phyloP scores from a whole-genome alignment of 2,113 vertebrate species.

The Anser brachyrhynchus region DNA sequence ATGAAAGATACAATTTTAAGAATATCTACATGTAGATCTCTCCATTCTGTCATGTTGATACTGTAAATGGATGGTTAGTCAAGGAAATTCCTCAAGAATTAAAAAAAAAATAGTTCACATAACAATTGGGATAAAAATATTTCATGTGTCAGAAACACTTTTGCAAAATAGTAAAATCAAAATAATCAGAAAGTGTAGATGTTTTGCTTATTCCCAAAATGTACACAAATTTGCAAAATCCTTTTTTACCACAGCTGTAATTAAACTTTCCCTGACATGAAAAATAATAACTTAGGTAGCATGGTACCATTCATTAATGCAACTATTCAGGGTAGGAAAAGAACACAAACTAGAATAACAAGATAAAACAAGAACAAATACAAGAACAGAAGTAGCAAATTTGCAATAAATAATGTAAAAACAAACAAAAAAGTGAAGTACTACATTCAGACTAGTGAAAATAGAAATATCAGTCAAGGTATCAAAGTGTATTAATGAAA shows the following conservation, averaged over 20 bases:
- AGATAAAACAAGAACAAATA: background rate
- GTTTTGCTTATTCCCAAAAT: background rate
- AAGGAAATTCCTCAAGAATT: background rate
- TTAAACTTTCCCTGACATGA: background rate
- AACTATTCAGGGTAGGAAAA: background rate
- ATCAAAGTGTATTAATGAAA: background rate
- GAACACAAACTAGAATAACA: background rate
- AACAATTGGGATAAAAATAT: background rate
- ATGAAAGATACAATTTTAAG: background rate
- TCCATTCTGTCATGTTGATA: background rate
- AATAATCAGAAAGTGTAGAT: background rate
- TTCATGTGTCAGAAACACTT: background rate
- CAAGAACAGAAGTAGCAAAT: background rate
- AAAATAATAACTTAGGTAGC: background rate
- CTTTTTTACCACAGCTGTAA: background rate
- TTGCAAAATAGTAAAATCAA: background rate
- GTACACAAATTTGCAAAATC: background rate
- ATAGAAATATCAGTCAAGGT: background rate
- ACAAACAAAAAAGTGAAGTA: background rate
- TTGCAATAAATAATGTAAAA: background rate
- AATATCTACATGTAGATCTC: background rate
- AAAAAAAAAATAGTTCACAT: background rate
- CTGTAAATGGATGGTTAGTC: background rate
- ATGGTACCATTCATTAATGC: background rate
- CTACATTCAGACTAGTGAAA: background rate